These are phyloP conservation scores for Lepidonotus clava DNA, from an alignment of 2,888 invertebrate genomes.

Conservation along the genomic window DNA sequence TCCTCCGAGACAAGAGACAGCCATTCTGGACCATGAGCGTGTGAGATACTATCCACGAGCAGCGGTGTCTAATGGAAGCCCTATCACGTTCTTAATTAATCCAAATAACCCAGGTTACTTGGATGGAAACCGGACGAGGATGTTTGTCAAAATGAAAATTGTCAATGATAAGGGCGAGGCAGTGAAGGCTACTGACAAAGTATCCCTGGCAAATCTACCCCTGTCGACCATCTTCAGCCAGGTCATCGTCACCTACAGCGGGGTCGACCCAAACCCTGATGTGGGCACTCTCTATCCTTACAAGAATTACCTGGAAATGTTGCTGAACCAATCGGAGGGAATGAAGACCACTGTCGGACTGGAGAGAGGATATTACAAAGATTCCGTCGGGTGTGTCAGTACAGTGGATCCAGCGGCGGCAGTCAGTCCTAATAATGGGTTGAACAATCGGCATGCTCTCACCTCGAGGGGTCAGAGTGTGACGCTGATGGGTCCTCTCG, in stretches of 20 bases:
- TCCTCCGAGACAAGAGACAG: neutral
- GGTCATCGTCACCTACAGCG: neutral
- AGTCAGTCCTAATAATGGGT: neutral
- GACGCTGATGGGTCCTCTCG: neutral
- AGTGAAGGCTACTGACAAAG: neutral
- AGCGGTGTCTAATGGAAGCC: neutral
- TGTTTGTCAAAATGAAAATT: neutral
- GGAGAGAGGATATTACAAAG: neutral
- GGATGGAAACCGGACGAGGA: neutral
- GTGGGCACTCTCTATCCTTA: neutral
- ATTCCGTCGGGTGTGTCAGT: neutral
- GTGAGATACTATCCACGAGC: neutral
- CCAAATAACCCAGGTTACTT: neutral
- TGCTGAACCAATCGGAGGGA: neutral
- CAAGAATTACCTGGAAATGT: neutral
- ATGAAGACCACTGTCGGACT: neutral
- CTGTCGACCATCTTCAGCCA: neutral
- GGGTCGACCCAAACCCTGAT: neutral
- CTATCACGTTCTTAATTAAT: neutral
- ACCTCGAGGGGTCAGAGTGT: neutral
- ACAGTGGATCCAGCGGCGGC: neutral
- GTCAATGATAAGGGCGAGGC: neutral
- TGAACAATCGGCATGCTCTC: neutral
- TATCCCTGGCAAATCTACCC: neutral
- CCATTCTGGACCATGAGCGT: neutral